Conservation (phyloP, 2,113 vertebrate species). For the Syrrhaptes paradoxus region DNA sequence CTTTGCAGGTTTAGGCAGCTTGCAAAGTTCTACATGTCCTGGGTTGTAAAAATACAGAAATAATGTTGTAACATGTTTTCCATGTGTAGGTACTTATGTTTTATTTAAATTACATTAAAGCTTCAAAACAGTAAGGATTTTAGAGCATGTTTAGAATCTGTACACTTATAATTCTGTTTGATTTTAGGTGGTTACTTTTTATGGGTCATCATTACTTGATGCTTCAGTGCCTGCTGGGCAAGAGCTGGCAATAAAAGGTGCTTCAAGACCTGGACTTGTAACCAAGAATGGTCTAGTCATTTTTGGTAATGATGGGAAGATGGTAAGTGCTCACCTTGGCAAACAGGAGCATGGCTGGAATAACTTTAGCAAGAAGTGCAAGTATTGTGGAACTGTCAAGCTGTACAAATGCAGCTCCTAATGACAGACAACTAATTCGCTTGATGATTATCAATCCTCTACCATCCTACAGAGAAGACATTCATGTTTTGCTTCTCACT, state of each 20-base stretch:
- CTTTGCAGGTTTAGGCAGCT: neutral
- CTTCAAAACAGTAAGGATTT: neutral
- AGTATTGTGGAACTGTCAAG: neutral
- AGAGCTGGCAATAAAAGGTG: slow-evolving; percentile 82
- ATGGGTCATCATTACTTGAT: slow-evolving; percentile 83
- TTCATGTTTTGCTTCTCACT: neutral
- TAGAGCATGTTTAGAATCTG: neutral
- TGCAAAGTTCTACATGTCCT: neutral
- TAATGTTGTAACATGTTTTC: neutral
- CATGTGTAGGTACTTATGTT: neutral
- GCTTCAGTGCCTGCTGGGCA: slow-evolving; percentile 78
- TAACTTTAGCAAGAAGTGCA: neutral
- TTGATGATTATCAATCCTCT: neutral
- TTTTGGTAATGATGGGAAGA: slow-evolving; percentile 87
- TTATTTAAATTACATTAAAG: neutral
- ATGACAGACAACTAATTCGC: neutral
- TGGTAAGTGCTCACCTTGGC: slow-evolving; percentile 74
- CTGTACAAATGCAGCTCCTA: neutral
- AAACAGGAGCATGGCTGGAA: neutral
- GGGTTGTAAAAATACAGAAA: neutral
- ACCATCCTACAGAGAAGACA: neutral
- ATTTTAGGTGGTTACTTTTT: slow-evolving; percentile 84
- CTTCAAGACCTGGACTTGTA: slow-evolving; percentile 81
- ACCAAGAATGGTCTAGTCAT: slow-evolving; percentile 87
- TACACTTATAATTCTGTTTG: neutral